These are phyloP conservation scores for Embidobia sp. DNA, from an alignment of 2,888 invertebrate species.

Conservation along the genomic window DNA sequence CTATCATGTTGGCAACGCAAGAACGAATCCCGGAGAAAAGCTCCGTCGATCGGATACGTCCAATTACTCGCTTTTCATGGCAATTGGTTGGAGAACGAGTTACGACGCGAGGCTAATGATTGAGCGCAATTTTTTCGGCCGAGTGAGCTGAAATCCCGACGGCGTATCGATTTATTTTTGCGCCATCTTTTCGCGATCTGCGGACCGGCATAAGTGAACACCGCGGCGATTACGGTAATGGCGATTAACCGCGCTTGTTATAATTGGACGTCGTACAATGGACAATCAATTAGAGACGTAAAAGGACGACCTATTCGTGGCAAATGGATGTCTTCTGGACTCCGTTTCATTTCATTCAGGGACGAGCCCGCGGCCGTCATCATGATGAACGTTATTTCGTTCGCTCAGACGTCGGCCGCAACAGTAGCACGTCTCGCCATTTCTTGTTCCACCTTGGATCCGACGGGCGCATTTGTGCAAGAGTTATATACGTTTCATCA, in stretches of 20 bases:
- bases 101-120: conserved; percentile 55
- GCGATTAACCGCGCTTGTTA: conserved; percentile 52
- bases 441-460: not conserved
- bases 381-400: conserved; percentile 55
- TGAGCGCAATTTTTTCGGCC: conserved; percentile 44
- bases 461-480: conserved; percentile 4
- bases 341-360: conserved; percentile 50
- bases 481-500: conserved; percentile 22
- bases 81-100: conserved; percentile 52
- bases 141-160: conserved; percentile 14
- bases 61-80: conserved; percentile 59
- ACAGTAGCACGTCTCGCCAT: not conserved
- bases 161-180: conserved; percentile 48
- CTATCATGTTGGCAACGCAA: not conserved
- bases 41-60: conserved; percentile 47
- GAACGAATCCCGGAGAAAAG: no score
- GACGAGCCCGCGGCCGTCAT: conserved; percentile 47
- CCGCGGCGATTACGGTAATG: conserved; percentile 40
- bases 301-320: conserved; percentile 54
- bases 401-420: conserved; percentile 14
- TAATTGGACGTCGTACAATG: conserved; percentile 59
- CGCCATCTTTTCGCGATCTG: conserved; percentile 42
- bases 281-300: conserved; percentile 61
- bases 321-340: conserved; percentile 19
- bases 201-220: conserved; percentile 18